phyloP scores from a whole-genome alignment of 2,113 vertebrate species.

The Dromaius novaehollandiae region DNA sequence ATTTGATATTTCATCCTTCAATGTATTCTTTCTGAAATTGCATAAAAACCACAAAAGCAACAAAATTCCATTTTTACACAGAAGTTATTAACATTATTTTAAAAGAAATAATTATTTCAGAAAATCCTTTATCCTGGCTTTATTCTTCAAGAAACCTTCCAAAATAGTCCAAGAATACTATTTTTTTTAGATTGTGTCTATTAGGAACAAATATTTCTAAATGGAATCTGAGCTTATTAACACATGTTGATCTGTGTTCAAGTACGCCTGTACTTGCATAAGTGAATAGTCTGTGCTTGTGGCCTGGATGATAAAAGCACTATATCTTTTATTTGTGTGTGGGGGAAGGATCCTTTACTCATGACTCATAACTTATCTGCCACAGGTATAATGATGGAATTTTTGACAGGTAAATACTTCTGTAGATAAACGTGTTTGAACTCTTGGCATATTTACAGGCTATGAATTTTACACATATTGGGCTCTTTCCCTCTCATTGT shows the following conservation, averaged over 20 bases:
- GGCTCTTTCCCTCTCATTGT: not conserved
- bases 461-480: not conserved
- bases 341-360: not conserved
- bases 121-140: slow-evolving; percentile 19
- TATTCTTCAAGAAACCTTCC: slow-evolving; percentile 1
- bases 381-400: not conserved
- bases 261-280: not conserved
- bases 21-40: not conserved
- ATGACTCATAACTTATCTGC: not conserved
- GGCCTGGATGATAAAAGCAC: not conserved
- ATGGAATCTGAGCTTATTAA: not conserved
- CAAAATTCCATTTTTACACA: not conserved
- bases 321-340: not conserved
- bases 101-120: slow-evolving; percentile 15
- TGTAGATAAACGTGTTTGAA: not conserved
- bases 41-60: not conserved
- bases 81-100: not conserved
- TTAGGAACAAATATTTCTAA: not conserved
- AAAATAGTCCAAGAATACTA: not conserved
- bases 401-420: not conserved
- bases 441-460: not conserved
- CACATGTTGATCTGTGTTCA: not conserved
- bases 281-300: not conserved
- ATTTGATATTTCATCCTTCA: not conserved
- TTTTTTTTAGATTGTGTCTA: not conserved